Evolutionary conservation across 2,888 invertebrate genomes (phyloP), one percentile per base, ranked within the genome.

Genomic region (Plebejus melissa): DNA sequence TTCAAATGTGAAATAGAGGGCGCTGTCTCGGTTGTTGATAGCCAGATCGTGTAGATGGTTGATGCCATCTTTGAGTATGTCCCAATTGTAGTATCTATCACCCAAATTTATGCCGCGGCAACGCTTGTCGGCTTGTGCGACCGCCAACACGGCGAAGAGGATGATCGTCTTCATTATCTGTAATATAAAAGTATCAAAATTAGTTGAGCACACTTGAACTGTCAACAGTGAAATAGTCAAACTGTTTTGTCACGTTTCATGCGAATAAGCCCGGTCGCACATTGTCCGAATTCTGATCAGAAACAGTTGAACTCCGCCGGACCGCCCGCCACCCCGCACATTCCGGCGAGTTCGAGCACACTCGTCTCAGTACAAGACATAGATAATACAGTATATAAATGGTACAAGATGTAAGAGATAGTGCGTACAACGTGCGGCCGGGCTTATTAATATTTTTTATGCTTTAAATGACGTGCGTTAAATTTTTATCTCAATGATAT

Each of bases 61-160:
- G 1, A 93, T 77, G 0, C 92, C 93, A 78, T 91, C 91, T 74
- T 90, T 91, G 3, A 92, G 74, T 2, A 90, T 85, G 13, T 88
- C 81, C 0, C 90, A 79, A 74, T 88, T 84, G 79, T 86, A 91
- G 72, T 89, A 91, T 79, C 83, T 85, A 13, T 87, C 82, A 76
- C 85, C 84, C 79, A 92, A 85, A 76, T 82, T 82, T 0, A 91
- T 80, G 1, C 91, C 90, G 2, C 79, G 78, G 77, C 92, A 92
- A 76, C 80, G 74, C 74, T 85, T 84, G 54, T 88, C 84, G 2
- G 83, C 86, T 28, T 77, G 70, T 4, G 83, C 78, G 32, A 82
- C 79, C 2, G 85, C 76, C n/a, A 86, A 58, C 2, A 79, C n/a
- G 4, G 82, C 71, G 3, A 82, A 46, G 1, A 86, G 74, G 2